phyloP scores from a whole-genome alignment of 2,113 vertebrate genomes.

The Anolis sagrei region DNA sequence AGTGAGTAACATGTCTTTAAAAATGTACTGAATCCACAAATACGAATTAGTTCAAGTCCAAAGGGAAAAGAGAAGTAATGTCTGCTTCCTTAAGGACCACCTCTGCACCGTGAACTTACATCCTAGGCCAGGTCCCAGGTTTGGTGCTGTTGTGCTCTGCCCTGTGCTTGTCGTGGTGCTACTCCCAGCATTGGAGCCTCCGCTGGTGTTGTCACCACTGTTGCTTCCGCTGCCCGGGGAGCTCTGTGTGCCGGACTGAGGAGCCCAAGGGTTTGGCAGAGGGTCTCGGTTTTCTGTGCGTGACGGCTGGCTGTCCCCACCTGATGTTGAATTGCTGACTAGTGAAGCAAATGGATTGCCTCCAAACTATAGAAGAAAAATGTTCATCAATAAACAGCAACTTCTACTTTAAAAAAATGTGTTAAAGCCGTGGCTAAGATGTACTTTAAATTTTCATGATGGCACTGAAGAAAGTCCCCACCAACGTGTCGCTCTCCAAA shows the following conservation, averaged over 20 bases:
- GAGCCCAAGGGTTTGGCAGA: slow-evolving; percentile 84
- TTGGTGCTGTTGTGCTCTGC: slow-evolving; percentile 69
- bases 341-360: slow-evolving; percentile 86
- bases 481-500: neutral
- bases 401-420: neutral
- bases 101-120: slow-evolving; percentile 63
- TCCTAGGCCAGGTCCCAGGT: slow-evolving; percentile 77
- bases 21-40: neutral
- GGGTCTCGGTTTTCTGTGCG: slow-evolving; percentile 86
- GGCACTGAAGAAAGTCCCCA: neutral
- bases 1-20: neutral
- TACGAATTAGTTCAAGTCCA: neutral
- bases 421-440: neutral
- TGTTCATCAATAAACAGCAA: neutral
- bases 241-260: slow-evolving; percentile 69
- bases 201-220: slow-evolving; percentile 52
- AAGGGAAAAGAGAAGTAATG: neutral
- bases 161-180: slow-evolving; percentile 52
- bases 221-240: slow-evolving; percentile 59
- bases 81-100: neutral
- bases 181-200: slow-evolving; percentile 53
- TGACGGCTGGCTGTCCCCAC: slow-evolving; percentile 80
- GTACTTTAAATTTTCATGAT: neutral
- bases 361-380: slow-evolving; percentile 78
- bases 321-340: slow-evolving; percentile 77